Evolutionary conservation across 2,113 vertebrate genomes (phyloP), one percentile per base, ranked within the genome.

Genomic region (Cranoglanis bouderius): DNA sequence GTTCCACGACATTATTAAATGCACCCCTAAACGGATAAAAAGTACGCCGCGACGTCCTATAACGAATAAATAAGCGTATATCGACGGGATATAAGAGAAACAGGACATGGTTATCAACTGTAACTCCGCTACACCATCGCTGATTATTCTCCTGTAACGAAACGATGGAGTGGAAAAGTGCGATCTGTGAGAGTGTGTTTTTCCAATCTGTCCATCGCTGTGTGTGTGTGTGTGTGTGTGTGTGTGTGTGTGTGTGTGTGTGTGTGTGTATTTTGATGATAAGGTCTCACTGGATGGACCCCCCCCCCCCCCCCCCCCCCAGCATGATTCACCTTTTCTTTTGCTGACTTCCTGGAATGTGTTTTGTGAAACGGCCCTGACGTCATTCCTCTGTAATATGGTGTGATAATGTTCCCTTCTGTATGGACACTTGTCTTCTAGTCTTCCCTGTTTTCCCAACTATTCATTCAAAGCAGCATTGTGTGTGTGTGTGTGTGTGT

Each of bases 261-360:
- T n/a, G n/a, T n/a, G n/a, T n/a, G 75, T 51, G 75, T 51, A 38
- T 80, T 46, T 55, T 18, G n/a, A 35, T 53, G 72, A 9, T 0
- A 18, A 43, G 14, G 70, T 7, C 32, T 72, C 40, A 72, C 16
- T n/a, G 46, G 21, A n/a, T 14, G 12, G 13, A n/a, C n/a, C n/a
- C n/a, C n/a, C n/a, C n/a, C n/a, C n/a, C n/a, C n/a, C n/a, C n/a
- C n/a, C n/a, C n/a, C n/a, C n/a, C n/a, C n/a, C n/a, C n/a, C n/a
- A n/a, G n/a, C n/a, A n/a, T n/a, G 53, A 61, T 26, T 82, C 55
- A 59, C 81, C 40, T 40, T 82, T 82, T 61, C 35, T 59, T 61
- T 26, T 40, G 16, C 35, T 29, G 6, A 59, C 55, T 59, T 82
- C 55, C 81, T 82, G 81, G 81, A 40, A 40, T n/a, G 26, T 82